These are phyloP conservation scores for Equus przewalskii DNA, from an alignment of 2,113 vertebrate species.

Conservation along the genomic window DNA sequence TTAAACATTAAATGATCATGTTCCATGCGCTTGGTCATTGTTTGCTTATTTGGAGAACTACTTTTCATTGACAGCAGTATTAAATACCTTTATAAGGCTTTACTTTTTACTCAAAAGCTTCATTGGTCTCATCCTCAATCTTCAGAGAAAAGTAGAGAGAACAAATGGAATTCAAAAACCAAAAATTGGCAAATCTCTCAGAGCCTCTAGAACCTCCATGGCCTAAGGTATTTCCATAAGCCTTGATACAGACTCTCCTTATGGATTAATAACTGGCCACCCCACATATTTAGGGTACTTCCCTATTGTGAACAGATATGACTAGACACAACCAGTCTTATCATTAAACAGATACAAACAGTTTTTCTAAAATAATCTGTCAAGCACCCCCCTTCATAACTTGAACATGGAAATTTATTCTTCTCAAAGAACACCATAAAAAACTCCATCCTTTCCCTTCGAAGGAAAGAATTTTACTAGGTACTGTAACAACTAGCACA, in stretches of 20 bases:
- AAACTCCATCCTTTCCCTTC: background rate
- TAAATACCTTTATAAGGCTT: background rate
- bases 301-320: background rate
- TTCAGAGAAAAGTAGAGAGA: background rate
- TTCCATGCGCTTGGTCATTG: background rate
- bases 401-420: background rate
- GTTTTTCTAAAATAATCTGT: background rate
- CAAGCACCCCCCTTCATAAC: background rate
- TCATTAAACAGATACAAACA: background rate
- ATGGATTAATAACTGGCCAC: background rate
- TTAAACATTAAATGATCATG: background rate
- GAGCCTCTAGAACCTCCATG: background rate
- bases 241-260: background rate
- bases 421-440: background rate
- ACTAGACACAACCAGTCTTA: background rate
- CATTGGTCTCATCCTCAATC: background rate
- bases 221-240: background rate
- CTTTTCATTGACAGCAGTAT: background rate
- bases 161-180: background rate
- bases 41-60: background rate
- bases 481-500: background rate
- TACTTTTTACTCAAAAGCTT: background rate
- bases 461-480: background rate
- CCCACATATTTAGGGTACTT: background rate
- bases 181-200: background rate